Conservation (phyloP, 2,113 vertebrate genomes). For the Nesogale talazaci region DNA sequence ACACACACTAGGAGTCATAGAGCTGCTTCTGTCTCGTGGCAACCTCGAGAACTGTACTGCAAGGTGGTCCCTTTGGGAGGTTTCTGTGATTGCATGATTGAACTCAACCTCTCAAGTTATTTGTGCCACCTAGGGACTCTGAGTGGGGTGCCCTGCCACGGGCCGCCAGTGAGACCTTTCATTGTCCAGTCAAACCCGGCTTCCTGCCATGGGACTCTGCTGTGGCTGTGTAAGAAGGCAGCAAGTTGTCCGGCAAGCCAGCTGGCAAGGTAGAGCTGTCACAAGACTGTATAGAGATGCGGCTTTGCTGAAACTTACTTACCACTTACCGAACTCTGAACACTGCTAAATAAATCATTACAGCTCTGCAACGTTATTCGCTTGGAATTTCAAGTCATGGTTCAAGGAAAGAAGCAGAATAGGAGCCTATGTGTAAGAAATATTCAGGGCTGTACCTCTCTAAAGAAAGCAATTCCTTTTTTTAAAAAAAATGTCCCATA, state of each 20-base stretch:
- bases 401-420: slow-evolving; percentile 13
- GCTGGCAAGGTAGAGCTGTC: neutral
- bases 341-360: neutral
- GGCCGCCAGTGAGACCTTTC: neutral
- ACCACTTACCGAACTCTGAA: neutral
- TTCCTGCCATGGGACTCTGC: neutral
- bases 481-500: neutral
- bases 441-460: slow-evolving; percentile 30
- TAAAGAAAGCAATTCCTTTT: slow-evolving; percentile 52
- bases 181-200: neutral
- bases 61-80: neutral
- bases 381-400: slow-evolving; percentile 33
- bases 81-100: neutral
- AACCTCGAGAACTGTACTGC: neutral
- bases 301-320: neutral
- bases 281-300: neutral
- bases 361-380: neutral
- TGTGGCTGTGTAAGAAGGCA: neutral
- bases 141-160: no score
- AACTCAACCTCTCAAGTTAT: neutral
- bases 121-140: neutral
- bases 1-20: neutral
- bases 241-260: neutral
- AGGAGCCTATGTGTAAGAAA: slow-evolving; percentile 30
- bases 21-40: neutral